These are phyloP conservation scores for Porites cylindrica DNA, from an alignment of 92 coral and sea anemone genomes.

Conservation along the genomic window DNA sequence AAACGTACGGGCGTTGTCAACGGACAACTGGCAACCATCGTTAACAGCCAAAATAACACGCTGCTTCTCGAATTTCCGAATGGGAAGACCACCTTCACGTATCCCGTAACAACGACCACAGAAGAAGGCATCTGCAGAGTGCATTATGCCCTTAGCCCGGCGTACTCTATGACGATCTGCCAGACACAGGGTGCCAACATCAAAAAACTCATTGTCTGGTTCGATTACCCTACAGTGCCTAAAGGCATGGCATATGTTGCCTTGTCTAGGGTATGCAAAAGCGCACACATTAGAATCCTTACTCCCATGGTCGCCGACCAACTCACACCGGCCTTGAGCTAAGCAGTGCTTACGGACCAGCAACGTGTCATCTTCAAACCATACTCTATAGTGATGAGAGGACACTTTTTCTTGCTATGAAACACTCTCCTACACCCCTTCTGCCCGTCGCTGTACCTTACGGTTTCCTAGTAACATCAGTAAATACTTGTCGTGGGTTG, in stretches of 20 bases:
- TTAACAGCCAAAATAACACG: neutral
- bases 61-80: neutral
- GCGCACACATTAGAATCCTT: neutral
- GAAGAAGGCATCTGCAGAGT: too few relatives aligned
- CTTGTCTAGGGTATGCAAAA: constrained; percentile 10
- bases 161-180: constrained; percentile 48
- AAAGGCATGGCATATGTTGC: constrained; percentile 48
- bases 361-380: too few relatives aligned
- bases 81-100: too few relatives aligned
- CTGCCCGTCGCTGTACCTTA: neutral
- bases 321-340: neutral
- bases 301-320: neutral
- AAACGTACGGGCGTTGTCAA: constrained; percentile 45
- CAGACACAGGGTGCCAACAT: constrained; percentile 58
- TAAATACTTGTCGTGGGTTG: too few relatives aligned
- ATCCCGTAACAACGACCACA: too few relatives aligned
- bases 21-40: constrained; percentile 39
- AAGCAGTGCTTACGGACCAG: neutral
- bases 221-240: constrained; percentile 23
- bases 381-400: too few relatives aligned
- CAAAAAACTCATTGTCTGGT: constrained; percentile 17
- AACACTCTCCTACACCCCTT: too few relatives aligned
- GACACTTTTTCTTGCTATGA: too few relatives aligned
- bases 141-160: neutral
- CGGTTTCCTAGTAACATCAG: too few relatives aligned